Conservation (phyloP, 2,797 vertebrate genomes). For the Capromys pilorides region DNA sequence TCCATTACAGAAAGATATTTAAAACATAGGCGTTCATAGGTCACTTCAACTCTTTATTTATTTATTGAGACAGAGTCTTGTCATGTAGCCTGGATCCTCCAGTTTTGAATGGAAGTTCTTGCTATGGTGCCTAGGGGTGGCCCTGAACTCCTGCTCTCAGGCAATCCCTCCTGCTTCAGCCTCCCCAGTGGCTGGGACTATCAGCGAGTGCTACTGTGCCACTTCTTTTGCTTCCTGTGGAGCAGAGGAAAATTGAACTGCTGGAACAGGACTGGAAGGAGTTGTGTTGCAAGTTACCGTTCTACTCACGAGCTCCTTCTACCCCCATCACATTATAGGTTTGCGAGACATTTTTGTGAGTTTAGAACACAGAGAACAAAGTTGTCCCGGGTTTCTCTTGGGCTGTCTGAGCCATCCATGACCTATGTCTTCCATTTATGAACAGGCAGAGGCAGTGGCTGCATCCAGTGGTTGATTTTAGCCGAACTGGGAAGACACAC, state of each 20-base stretch:
- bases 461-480: neutral
- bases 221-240: neutral
- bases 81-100: neutral
- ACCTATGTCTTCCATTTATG: neutral
- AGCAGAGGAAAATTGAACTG: accelerated
- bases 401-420: neutral
- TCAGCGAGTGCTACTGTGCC: neutral
- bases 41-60: neutral
- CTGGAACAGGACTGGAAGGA: neutral
- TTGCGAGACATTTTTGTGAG: neutral
- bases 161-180: neutral
- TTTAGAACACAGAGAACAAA: conserved; percentile 21
- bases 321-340: no score
- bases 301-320: neutral
- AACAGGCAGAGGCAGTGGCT: neutral
- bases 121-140: neutral
- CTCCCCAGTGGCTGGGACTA: neutral
- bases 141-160: neutral
- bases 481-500: neutral
- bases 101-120: neutral
- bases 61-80: neutral
- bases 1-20: neutral
- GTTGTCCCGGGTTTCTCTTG: neutral
- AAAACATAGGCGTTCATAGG: neutral
- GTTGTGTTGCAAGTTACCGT: neutral